Percentiles rank a stretch among this genome's conserved stretches.
phyloP scores from a whole-genome alignment of 35 echinoderm and acorn worm genomes.

The Stichopus chloronotus region DNA sequence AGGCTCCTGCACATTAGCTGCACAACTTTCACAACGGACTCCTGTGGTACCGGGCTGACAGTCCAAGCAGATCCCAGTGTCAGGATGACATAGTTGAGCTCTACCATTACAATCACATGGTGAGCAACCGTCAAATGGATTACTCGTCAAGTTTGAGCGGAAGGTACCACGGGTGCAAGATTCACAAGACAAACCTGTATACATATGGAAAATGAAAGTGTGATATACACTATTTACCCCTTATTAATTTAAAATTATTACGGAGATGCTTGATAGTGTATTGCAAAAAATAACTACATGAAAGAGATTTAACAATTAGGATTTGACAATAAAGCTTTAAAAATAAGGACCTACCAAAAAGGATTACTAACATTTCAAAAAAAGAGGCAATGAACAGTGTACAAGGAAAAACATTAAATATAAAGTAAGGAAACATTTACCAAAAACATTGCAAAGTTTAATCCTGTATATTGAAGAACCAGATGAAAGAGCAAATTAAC shows the following conservation, averaged over 20 bases:
- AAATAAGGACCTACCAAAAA: too few species aligned
- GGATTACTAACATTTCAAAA: too few species aligned
- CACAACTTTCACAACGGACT: slow-evolving; percentile 76
- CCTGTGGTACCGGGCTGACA: slow-evolving; percentile 78
- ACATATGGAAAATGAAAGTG: neutral
- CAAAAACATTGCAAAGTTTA: too few species aligned
- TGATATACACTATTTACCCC: neutral
- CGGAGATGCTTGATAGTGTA: neutral
- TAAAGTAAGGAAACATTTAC: too few species aligned
- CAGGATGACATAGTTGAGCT: slow-evolving; percentile 67
- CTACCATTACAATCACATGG: slow-evolving; percentile 82
- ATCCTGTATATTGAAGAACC: too few species aligned
- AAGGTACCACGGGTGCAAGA: slow-evolving; percentile 60
- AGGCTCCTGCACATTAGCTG: slow-evolving; percentile 71
- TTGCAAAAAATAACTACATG: too few species aligned
- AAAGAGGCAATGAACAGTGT: too few species aligned
- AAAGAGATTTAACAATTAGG: too few species aligned
- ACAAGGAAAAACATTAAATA: too few species aligned
- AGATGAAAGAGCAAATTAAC: too few species aligned
- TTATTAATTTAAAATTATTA: neutral
- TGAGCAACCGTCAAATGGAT: slow-evolving; percentile 61
- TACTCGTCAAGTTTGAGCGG: slow-evolving; percentile 50
- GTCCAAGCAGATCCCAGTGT: slow-evolving; percentile 81
- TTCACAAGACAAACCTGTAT: slow-evolving; percentile 81
- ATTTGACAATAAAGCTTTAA: too few species aligned